Evolutionary conservation across 2,888 invertebrate genomes (phyloP).

Genomic region (Gymnosoma rotundatum): DNA sequence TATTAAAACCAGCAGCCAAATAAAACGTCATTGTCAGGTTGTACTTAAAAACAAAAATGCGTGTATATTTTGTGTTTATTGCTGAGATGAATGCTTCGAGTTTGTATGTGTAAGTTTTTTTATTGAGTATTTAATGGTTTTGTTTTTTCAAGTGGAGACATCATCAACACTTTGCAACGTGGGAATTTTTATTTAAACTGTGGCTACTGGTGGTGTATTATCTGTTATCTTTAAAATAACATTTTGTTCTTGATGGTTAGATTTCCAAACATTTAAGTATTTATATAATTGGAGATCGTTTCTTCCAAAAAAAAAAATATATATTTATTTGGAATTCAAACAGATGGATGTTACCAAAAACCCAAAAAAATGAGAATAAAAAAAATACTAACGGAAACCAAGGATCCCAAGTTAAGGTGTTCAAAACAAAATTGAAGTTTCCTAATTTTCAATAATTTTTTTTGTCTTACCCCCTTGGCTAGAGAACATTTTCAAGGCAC

Average conservation of each 20-base stretch:
- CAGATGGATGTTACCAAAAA: too few relatives aligned
- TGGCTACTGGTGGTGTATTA: slow-evolving; percentile 24
- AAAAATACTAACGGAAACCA: too few relatives aligned
- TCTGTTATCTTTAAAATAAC: slow-evolving; percentile 25
- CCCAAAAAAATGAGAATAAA: too few relatives aligned
- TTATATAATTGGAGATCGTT: too few relatives aligned
- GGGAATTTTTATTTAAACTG: slow-evolving; percentile 53
- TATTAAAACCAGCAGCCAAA: slow-evolving; percentile 52
- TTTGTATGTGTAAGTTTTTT: slow-evolving; percentile 22
- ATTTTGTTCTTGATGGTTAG: slow-evolving; percentile 55
- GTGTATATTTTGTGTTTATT: slow-evolving; percentile 36
- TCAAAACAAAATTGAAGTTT: too few relatives aligned
- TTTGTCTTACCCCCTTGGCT: too few relatives aligned
- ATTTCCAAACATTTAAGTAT: too few relatives aligned
- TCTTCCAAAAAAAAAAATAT: too few relatives aligned
- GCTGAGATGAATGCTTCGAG: slow-evolving; percentile 12
- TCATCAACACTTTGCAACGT: slow-evolving; percentile 77
- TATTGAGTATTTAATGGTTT: slow-evolving; percentile 44
- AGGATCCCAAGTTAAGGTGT: too few relatives aligned
- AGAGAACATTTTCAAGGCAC: too few relatives aligned
- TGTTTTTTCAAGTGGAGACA: slow-evolving; percentile 75
- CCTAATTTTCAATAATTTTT: too few relatives aligned
- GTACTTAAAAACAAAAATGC: slow-evolving; percentile 26
- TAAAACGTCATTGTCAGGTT: slow-evolving; percentile 59
- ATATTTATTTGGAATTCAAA: too few relatives aligned